Conservation (phyloP, 2,888 invertebrate species). For the Ormyrus thymus region DNA sequence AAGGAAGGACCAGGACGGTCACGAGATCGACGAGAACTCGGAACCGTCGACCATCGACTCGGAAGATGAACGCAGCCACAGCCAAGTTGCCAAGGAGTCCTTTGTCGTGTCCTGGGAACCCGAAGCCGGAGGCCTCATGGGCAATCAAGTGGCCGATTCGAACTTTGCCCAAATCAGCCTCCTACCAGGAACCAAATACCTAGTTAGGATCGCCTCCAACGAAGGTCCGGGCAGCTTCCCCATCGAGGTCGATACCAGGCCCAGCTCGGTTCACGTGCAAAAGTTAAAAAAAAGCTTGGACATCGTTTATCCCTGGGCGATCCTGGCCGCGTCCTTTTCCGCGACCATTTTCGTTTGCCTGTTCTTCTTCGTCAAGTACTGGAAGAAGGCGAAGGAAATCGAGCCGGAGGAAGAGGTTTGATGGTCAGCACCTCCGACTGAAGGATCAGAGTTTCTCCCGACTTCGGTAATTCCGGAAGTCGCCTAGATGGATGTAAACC, state of each 20-base stretch:
- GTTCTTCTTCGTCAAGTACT: conserved; percentile 57
- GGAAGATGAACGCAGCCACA: conserved; percentile 50
- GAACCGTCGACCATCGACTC: conserved; percentile 61
- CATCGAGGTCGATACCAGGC: conserved; percentile 71
- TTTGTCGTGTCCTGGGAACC: conserved; percentile 73
- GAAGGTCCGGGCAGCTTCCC: conserved; percentile 73
- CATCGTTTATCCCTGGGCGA: conserved; percentile 61
- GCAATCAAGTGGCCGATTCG: conserved; percentile 71
- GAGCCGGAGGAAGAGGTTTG: conserved; percentile 64
- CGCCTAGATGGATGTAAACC: neutral
- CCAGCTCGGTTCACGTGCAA: conserved; percentile 61
- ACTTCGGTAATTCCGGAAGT: neutral
- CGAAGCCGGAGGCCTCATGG: conserved; percentile 71
- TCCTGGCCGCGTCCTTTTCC: conserved; percentile 61
- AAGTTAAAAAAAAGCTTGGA: conserved; percentile 64
- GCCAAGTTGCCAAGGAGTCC: conserved; percentile 61
- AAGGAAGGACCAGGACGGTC: conserved; percentile 62
- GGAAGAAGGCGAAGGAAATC: conserved; percentile 59
- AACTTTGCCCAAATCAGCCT: conserved; percentile 71
- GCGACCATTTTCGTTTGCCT: conserved; percentile 59
- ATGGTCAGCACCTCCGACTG: conserved; percentile 38
- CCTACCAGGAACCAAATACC: conserved; percentile 70
- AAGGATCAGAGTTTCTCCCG: conserved; percentile 13
- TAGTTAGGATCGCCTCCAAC: conserved; percentile 71
- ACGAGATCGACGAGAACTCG: conserved; percentile 60